These are phyloP conservation scores for Andrena praecox DNA, from an alignment of 2,888 invertebrate species.

Conservation along the genomic window DNA sequence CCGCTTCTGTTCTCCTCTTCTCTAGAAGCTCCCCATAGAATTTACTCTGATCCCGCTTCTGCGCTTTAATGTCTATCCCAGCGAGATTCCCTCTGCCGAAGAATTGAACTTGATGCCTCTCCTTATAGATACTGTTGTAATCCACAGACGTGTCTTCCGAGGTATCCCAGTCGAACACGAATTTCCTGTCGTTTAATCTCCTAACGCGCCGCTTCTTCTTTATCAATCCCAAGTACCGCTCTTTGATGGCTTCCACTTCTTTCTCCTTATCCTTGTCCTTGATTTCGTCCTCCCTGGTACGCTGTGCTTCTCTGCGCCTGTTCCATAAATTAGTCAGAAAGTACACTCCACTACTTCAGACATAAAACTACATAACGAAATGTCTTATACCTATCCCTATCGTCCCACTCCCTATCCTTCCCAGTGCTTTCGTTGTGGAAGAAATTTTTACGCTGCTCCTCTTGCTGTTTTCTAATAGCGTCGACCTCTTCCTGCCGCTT, in stretches of 20 bases:
- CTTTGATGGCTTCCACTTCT: conserved; percentile 97
- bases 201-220: conserved; percentile 97
- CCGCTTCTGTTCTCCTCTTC: conserved; percentile 97
- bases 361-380: conserved; percentile 6
- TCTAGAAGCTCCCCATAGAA: conserved; percentile 98
- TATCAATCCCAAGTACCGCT: conserved; percentile 96
- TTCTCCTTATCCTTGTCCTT: conserved; percentile 94
- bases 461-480: conserved; percentile 90
- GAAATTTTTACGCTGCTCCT: conserved; percentile 87
- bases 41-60: conserved; percentile 97
- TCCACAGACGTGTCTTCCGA: conserved; percentile 99
- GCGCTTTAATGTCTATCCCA: conserved; percentile 98
- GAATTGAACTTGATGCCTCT: conserved; percentile 98
- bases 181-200: conserved; percentile 98
- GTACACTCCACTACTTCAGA: not conserved
- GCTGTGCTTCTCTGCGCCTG: conserved; percentile 82
- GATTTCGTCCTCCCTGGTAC: conserved; percentile 86
- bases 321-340: conserved; percentile 8
- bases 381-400: conserved; percentile 79
- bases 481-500: conserved; percentile 96
- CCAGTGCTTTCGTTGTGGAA: conserved; percentile 75
- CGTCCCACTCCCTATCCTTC: conserved; percentile 85
- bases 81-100: conserved; percentile 99
- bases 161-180: conserved; percentile 99
- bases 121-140: conserved; percentile 98